Base-by-base conservation (phyloP, 2,113 vertebrate genomes). In the Pseudopipra pipra region DNA sequence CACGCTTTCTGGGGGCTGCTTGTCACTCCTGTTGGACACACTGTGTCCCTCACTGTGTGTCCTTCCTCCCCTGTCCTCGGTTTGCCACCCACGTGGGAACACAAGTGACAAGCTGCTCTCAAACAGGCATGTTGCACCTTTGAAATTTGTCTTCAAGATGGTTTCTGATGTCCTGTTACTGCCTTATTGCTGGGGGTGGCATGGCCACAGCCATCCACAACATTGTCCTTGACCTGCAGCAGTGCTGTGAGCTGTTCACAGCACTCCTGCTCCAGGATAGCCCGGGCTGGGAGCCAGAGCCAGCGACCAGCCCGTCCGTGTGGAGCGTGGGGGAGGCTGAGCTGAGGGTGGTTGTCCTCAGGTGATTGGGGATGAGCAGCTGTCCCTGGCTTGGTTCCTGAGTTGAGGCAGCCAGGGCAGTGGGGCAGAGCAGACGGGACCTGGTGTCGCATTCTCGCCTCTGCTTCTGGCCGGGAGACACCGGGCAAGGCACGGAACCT, bases 121-220 rank as follows among this genome's bases (percentile, higher is more conserved):
- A 21, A 58, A 90, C 49, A 35, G 89, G 83, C 91, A 73, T 87
- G 86, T 96, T 92, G 96, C 95, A 97, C 96, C 97, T 98, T 97
- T 66, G 74, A 61, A 80, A 63, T 80, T 55, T 68, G 43, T 96
- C 92, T 75, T 67, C 25, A 14, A 68, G 66, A 63, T 97, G 23
- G 51, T 39, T 65, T 91, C 86, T 83, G 78, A 70, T 95, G 87
- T 96, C 93, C 33, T 95, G 83, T 91, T 93, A 85, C 95, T 96
- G 97, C 96, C 95, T 97, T 97, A 95, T 87, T 66, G 70, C 9
- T 9, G 84, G 83, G 39, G 94, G 58, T 83, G 85, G 87, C 25
- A 2, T 28, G 54, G 81, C 95, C 7, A 14, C 75, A 30, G 77
- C 72, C 92, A 44, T 74, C 51, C 83, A 28, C 68, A 74, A 18